A percentile compares a stretch with the other conserved stretches of the same genome.
Conservation (phyloP, 2,113 vertebrate genomes). For the Nerophis ophidion region DNA sequence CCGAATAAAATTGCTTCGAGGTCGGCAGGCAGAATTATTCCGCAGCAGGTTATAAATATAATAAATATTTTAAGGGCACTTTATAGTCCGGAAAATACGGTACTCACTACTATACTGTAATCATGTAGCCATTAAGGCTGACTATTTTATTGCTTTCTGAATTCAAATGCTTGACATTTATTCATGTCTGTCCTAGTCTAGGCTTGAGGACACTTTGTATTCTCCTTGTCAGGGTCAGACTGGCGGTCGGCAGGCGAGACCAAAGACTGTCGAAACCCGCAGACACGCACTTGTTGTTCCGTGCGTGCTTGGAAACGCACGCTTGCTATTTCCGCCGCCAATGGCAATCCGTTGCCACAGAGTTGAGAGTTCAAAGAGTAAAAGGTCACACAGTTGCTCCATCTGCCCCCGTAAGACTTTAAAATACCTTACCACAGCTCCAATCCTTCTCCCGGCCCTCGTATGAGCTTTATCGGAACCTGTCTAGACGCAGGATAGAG, state of each 20-base stretch:
- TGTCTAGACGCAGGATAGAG: constrained; percentile 1
- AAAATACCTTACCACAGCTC: constrained; percentile 22
- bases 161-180: constrained; percentile 13
- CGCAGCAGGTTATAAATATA: no score
- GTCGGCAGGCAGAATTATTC: no score
- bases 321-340: constrained; percentile 46
- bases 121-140: no score
- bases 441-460: not conserved
- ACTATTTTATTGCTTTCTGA: not conserved
- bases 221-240: constrained; percentile 29
- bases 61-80: no score
- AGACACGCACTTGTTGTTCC: not conserved
- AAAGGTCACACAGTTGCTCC: constrained; percentile 44
- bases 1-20: no score
- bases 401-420: constrained; percentile 32
- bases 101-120: not conserved
- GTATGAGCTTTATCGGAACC: not conserved
- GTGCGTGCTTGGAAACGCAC: constrained; percentile 25
- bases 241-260: constrained; percentile 10
- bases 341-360: constrained; percentile 25
- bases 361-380: constrained; percentile 47
- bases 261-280: constrained; percentile 17
- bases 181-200: constrained; percentile 4
- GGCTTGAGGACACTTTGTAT: constrained; percentile 12
- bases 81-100: no score